Evolutionary conservation across 2,797 vertebrate species (phyloP), one percentile per base, ranked within the genome.

Genomic region (Nyctalus aviator): DNA sequence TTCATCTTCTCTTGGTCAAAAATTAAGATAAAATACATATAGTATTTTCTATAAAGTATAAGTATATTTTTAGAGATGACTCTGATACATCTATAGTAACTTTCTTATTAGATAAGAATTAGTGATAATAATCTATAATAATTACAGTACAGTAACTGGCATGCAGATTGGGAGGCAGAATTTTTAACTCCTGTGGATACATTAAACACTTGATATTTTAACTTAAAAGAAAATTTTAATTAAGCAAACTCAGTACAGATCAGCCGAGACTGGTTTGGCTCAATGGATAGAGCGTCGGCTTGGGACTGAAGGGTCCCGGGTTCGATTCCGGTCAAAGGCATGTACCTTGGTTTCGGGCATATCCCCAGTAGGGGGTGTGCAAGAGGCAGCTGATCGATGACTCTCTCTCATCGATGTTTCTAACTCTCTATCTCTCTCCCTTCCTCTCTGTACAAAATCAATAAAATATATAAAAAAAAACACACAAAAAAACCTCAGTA

Each of bases 61-160:
- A 96, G 83, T 88, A 83, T 27, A 84, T 17, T 82, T 93, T 94
- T 59, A 94, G 25, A 18, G 77, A 93, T 89, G 64, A 84, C 23
- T 93, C 12, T 68, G 46, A 69, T 53, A 83, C n/a, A 73, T 57
- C 35, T 81, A 93, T 76, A 5, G n/a, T 41, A 73, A 94, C 30
- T 68, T 93, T 11, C 15, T 50, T 68, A 86, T 72, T 79, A 81
- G 20, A 17, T 50, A 91, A 94, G 11, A 93, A 81, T 93, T 66
- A 76, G 8, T 71, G 55, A 8, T 68, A 92, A 93, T 53, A 86
- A 83, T n/a, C 53, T 59, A 71, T 44, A 82, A 62, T 84, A 85
- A 91, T 73, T 72, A 81, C 1, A 87, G 35, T 53, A 82, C 12
- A 68, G 48, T 75, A 71, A 69, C 3, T 59, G 50, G 27, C 62